phyloP scores from a whole-genome alignment of 1,140 invertebrate genomes.

The Adelges cooleyi region DNA sequence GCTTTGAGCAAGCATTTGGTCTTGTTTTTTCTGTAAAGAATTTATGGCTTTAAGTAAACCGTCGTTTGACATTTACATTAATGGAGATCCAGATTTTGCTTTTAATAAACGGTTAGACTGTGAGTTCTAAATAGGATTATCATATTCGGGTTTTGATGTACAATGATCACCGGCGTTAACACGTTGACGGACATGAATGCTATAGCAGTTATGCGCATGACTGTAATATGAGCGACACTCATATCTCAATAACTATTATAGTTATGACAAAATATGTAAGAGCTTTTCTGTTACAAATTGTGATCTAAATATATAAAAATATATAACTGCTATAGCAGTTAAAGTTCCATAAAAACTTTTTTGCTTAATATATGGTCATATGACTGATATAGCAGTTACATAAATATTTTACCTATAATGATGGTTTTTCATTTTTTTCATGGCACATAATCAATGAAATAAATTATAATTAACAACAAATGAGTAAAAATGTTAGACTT shows the following conservation, averaged over 20 bases:
- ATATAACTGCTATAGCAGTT: background rate
- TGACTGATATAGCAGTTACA: background rate
- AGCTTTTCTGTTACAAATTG: background rate
- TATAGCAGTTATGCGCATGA: background rate
- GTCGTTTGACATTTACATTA: too few relatives aligned
- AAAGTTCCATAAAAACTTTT: background rate
- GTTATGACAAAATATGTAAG: background rate
- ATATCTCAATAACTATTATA: background rate
- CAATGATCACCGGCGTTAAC: too few relatives aligned
- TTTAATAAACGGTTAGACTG: too few relatives aligned
- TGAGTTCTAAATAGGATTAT: too few relatives aligned
- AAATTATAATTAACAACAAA: background rate
- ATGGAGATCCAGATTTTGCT: too few relatives aligned
- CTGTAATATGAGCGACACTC: background rate
- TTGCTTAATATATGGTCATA: background rate
- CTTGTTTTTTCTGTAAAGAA: too few relatives aligned
- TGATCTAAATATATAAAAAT: background rate
- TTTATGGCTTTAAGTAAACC: too few relatives aligned
- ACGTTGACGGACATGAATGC: background rate
- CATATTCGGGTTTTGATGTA: too few relatives aligned
- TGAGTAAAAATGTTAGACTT: background rate
- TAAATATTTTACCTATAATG: background rate
- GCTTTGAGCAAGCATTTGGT: too few relatives aligned
- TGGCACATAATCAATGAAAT: background rate
- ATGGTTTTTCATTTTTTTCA: background rate